Evolutionary conservation across 2,888 invertebrate species (phyloP).

Genomic region (Lamellibrachia satsuma): DNA sequence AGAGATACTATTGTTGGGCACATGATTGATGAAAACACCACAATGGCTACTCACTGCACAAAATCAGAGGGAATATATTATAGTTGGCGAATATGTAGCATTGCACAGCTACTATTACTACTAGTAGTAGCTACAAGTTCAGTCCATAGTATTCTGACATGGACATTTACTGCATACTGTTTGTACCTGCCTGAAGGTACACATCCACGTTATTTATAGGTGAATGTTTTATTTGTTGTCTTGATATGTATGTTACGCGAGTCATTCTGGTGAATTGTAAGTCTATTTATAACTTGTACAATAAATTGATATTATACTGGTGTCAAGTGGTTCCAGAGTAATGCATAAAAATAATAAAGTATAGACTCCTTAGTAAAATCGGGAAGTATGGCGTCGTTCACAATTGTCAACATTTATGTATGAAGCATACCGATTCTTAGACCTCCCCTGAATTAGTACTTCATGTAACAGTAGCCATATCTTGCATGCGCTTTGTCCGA

Average conservation of each 20-base stretch:
- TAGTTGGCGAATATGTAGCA: neutral
- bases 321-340: neutral
- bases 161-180: neutral
- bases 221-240: neutral
- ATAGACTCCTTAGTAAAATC: neutral
- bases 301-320: neutral
- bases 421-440: too few species aligned
- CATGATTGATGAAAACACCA: neutral
- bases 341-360: neutral
- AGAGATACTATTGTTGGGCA: neutral
- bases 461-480: too few species aligned
- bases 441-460: too few species aligned
- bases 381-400: too few species aligned
- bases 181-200: neutral
- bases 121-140: neutral
- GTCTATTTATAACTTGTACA: slow-evolving; percentile 11
- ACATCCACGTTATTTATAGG: neutral
- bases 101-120: neutral
- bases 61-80: neutral
- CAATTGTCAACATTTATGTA: too few species aligned
- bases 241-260: neutral
- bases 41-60: neutral
- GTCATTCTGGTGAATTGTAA: slow-evolving; percentile 6
- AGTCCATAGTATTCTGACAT: neutral
- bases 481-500: too few species aligned